Percentiles rank a stretch among this genome's conserved stretches.
Conservation (phyloP, 2,113 vertebrate species). For the Corydoras sp. region DNA sequence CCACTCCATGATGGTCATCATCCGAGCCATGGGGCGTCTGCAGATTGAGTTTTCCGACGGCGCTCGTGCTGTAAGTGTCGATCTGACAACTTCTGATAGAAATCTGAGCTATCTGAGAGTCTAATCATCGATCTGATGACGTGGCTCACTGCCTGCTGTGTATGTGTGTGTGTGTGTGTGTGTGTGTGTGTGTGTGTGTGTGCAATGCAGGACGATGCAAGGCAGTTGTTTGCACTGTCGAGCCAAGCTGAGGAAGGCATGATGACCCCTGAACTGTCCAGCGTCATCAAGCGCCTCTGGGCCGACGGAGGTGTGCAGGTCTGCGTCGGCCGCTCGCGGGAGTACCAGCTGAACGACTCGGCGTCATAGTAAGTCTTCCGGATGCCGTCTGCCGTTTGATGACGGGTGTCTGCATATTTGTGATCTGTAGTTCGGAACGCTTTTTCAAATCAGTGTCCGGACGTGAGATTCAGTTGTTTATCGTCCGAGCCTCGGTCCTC, state of each 20-base stretch:
- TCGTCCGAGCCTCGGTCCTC: too few species aligned
- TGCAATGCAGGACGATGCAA: conserved; percentile 83
- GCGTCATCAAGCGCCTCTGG: conserved; percentile 94
- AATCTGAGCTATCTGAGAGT: too few species aligned
- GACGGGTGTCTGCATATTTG: too few species aligned
- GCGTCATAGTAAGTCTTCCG: conserved; percentile 87
- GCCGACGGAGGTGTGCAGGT: conserved; percentile 88
- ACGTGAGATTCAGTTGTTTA: too few species aligned
- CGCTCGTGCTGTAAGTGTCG: conserved; percentile 79
- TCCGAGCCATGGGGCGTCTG: conserved; percentile 94
- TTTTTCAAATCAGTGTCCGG: too few species aligned
- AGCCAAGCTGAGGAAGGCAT: conserved; percentile 92
- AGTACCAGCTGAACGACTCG: conserved; percentile 98
- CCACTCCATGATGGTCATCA: conserved; percentile 97
- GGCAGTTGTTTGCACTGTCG: conserved; percentile 89
- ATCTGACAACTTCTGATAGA: too few species aligned
- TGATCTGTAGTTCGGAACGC: too few species aligned
- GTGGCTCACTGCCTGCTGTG: too few species aligned
- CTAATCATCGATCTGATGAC: too few species aligned
- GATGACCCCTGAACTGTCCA: conserved; percentile 90
- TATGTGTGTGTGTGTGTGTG: not conserved
- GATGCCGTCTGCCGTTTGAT: not conserved
- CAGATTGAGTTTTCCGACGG: conserved; percentile 93
- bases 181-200: conserved; percentile 17
- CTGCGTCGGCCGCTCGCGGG: conserved; percentile 91